phyloP scores from a whole-genome alignment of 35 echinoderm and acorn worm genomes.

The Apostichopus californicus region DNA sequence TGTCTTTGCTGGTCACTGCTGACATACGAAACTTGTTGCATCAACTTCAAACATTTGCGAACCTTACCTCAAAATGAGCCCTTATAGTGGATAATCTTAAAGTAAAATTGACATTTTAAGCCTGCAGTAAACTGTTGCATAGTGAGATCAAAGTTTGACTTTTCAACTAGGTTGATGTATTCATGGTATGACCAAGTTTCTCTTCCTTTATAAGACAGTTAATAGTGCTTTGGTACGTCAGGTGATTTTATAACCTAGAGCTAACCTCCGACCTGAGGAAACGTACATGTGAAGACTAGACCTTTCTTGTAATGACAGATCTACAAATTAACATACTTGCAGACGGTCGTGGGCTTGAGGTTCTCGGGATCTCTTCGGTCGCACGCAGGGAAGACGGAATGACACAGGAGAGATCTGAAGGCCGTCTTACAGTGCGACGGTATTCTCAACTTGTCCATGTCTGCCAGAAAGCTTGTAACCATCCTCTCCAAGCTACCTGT shows the following conservation, averaged over 20 bases:
- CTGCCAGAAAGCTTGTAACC: neutral
- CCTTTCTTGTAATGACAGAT: too few species aligned
- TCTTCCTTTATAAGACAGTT: too few species aligned
- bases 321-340: conserved; percentile 11
- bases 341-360: neutral
- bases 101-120: neutral
- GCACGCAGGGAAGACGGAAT: conserved; percentile 18
- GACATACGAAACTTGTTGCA: too few species aligned
- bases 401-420: conserved; percentile 40
- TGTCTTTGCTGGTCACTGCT: too few species aligned
- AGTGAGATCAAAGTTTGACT: too few species aligned
- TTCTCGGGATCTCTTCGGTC: conserved; percentile 9
- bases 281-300: too few species aligned
- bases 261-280: too few species aligned
- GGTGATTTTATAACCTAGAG: too few species aligned
- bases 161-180: too few species aligned
- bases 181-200: too few species aligned
- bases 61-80: neutral
- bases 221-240: too few species aligned
- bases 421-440: neutral
- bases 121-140: too few species aligned
- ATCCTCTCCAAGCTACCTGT: conserved; percentile 25
- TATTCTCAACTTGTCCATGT: conserved; percentile 7
- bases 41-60: neutral
- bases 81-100: neutral